Evolutionary conservation across 1,140 invertebrate genomes (phyloP).

Genomic region (Nomia melanderi): DNA sequence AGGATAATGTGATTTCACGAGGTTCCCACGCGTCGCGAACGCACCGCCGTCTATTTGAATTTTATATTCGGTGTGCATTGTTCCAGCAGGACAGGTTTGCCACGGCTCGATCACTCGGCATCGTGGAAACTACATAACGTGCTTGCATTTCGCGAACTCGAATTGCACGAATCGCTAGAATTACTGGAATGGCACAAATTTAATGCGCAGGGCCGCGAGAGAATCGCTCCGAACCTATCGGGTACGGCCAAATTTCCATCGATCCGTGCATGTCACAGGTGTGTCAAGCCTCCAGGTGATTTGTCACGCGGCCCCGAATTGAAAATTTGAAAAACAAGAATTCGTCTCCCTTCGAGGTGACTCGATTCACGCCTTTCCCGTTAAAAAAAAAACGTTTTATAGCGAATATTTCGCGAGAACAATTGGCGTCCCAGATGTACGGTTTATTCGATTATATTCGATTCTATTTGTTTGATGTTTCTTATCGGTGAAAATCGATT

Average conservation of each 20-base stretch:
- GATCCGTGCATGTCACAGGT: slow-evolving; percentile 14
- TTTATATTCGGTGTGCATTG: slow-evolving; percentile 58
- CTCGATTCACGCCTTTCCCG: not conserved
- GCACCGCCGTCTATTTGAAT: slow-evolving; percentile 54
- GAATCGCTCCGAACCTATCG: slow-evolving; percentile 18
- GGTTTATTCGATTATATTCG: not conserved
- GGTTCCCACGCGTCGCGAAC: slow-evolving; percentile 21
- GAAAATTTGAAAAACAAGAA: slow-evolving; percentile 2
- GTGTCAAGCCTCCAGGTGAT: slow-evolving; percentile 28
- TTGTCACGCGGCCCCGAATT: not conserved
- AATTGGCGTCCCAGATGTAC: no score
- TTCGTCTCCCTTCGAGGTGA: not conserved
- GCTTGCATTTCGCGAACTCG: slow-evolving; percentile 27
- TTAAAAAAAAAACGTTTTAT: not conserved
- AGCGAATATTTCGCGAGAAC: no score
- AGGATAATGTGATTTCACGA: slow-evolving; percentile 57
- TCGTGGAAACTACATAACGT: slow-evolving; percentile 22
- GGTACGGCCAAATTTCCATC: slow-evolving; percentile 29
- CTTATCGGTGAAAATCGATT: no score
- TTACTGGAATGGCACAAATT: slow-evolving; percentile 39
- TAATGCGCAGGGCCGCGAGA: slow-evolving; percentile 16
- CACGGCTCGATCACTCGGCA: slow-evolving; percentile 5
- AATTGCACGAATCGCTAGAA: slow-evolving; percentile 31
- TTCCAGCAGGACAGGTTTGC: slow-evolving; percentile 33
- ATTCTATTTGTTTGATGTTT: no score